Conservation (phyloP, 2,113 vertebrate genomes). For the Rhinichthys klamathensis region DNA sequence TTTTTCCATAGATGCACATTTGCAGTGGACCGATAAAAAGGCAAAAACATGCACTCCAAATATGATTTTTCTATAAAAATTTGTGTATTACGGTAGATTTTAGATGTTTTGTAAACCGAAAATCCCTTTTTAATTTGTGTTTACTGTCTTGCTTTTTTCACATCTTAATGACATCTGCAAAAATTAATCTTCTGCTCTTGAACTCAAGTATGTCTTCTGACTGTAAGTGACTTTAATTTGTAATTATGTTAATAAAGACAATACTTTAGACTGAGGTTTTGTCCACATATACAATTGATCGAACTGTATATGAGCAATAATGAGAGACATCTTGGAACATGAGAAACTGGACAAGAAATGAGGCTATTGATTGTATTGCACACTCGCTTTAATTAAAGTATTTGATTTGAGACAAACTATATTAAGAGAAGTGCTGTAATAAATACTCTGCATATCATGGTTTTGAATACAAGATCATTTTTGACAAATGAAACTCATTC, state of each 20-base stretch:
- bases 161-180: slow-evolving; percentile 46
- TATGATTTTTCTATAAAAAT: slow-evolving; percentile 9
- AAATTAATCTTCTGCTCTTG: slow-evolving; percentile 54
- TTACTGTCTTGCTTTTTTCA: slow-evolving; percentile 45
- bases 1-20: slow-evolving; percentile 7
- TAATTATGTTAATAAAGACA: slow-evolving; percentile 64
- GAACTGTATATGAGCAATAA: slow-evolving; percentile 16
- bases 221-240: slow-evolving; percentile 59
- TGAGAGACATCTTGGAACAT: background rate
- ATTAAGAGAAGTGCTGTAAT: slow-evolving; percentile 42
- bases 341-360: background rate
- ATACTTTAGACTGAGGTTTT: slow-evolving; percentile 54
- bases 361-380: background rate
- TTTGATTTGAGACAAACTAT: background rate
- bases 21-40: slow-evolving; percentile 1
- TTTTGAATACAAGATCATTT: slow-evolving; percentile 10
- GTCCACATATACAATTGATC: background rate
- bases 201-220: slow-evolving; percentile 57
- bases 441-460: slow-evolving; percentile 41
- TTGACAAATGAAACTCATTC: background rate
- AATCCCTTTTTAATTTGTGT: slow-evolving; percentile 39
- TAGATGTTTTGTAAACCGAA: slow-evolving; percentile 52
- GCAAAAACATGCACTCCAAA: slow-evolving; percentile 20
- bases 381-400: background rate
- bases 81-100: slow-evolving; percentile 17